A percentile compares a stretch with the other conserved stretches of the same genome.
Evolutionary conservation across 2,888 invertebrate genomes (phyloP).

Genomic region (Lasioglossum lativentre): DNA sequence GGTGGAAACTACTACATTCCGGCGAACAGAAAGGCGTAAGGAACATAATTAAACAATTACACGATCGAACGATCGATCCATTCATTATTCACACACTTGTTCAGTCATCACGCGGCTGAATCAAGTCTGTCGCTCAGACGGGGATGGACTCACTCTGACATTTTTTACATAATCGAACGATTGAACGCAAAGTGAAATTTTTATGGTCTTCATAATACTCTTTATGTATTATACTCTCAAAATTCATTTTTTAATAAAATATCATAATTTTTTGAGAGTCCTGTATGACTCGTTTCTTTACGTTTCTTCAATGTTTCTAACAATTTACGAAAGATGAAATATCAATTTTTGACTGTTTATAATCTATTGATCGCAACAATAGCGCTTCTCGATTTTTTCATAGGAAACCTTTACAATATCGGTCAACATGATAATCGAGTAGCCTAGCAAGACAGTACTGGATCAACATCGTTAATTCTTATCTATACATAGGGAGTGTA

Average conservation of each 20-base stretch:
- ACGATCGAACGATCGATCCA: not conserved
- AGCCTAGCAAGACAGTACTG: not conserved
- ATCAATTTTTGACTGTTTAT: not conserved
- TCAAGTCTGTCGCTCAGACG: not conserved
- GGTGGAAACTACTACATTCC: constrained; percentile 78
- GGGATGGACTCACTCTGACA: not conserved
- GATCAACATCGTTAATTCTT: not conserved
- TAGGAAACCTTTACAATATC: not conserved
- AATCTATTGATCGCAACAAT: not conserved
- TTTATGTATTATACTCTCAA: too few species aligned
- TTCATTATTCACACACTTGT: not conserved
- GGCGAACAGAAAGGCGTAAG: constrained; percentile 80
- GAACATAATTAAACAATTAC: constrained; percentile 3
- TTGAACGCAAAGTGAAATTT: not conserved
- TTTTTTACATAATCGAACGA: not conserved
- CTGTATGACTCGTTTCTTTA: too few species aligned
- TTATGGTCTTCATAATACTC: too few species aligned
- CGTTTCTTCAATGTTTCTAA: too few species aligned
- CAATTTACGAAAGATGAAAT: too few species aligned
- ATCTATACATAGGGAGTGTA: not conserved
- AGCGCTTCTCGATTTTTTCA: not conserved
- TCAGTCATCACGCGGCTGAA: not conserved
- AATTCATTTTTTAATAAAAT: not conserved
- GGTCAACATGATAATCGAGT: not conserved
- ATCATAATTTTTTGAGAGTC: too few species aligned